These are phyloP conservation scores for Platichthys flesus DNA, from an alignment of 2,113 vertebrate genomes.

Conservation along the genomic window DNA sequence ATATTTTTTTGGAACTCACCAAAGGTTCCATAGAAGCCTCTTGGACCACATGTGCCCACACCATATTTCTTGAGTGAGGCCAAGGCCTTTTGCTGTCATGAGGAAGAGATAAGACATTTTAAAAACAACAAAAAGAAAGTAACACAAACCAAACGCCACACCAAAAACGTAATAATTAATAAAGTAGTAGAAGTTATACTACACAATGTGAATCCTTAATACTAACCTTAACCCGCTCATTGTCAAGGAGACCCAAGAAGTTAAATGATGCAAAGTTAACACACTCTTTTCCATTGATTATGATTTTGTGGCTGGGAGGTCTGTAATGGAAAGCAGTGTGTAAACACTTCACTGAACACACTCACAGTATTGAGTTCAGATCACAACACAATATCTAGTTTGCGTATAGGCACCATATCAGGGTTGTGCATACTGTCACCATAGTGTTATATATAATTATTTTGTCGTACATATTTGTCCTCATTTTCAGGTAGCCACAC, in stretches of 20 bases:
- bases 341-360: conserved; percentile 10
- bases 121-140: too few relatives aligned
- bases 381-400: not conserved
- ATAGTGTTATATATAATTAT: too few relatives aligned
- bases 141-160: too few relatives aligned
- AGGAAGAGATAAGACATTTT: not conserved
- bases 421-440: not conserved
- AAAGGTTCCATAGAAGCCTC: conserved; percentile 98
- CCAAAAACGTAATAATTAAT: not conserved
- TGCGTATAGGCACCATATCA: too few relatives aligned
- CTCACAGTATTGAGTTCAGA: not conserved
- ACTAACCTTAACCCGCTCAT: conserved; percentile 93
- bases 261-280: conserved; percentile 97
- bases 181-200: too few relatives aligned
- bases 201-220: not conserved
- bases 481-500: too few relatives aligned
- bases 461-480: too few relatives aligned
- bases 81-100: conserved; percentile 88
- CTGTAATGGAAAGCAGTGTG: conserved; percentile 76
- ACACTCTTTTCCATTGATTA: conserved; percentile 93
- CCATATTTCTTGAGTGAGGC: conserved; percentile 93
- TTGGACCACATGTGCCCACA: conserved; percentile 95
- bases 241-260: conserved; percentile 93
- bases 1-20: conserved; percentile 76
- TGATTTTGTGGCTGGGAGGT: conserved; percentile 91